Base-by-base conservation (phyloP, 2,113 vertebrate genomes). In the Cottus gobio region DNA sequence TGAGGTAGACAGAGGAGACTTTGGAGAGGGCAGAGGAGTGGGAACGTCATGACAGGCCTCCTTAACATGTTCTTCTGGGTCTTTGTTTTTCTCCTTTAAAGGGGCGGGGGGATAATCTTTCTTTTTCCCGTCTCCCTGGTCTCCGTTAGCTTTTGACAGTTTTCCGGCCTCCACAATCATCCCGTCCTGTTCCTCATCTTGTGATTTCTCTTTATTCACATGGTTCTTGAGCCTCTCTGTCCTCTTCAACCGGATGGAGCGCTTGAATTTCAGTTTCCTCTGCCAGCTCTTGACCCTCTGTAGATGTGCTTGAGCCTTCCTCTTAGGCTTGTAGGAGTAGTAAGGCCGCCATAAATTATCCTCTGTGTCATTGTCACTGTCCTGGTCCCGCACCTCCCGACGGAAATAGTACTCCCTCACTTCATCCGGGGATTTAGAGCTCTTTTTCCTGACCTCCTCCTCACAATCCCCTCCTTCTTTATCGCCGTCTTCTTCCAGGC, bases 281-380 rank as follows among this genome's bases (percentile, higher is more conserved):
- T 95, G 94, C 96, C 96, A 96, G 73, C 86, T 95, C 85, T 95
- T 96, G 8, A 94, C 87, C 80, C 93, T 95, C 79, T 95, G 95
- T 60, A 94, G 68, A 73, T 94, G 96, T 5, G 94, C 90, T 36
- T 93, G 92, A 1, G 93, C 79, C 85, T 97, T 96, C 57, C 95
- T 92, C 78, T 97, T 97, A 54, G 97, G 96, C 80, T 98, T 98
- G 90, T 97, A 98, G 15, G 95, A 96, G 86, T 97, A 97, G 80
- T 98, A 98, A 1, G 97, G 97, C 69, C 96, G 92, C 97, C 96
- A 97, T 28, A 97, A 93, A 70, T 97, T 95, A 81, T 98, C 97
- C 71, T 97, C 96, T 0, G 83, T 91, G 5, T 96, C 95, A 4
- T 95, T 93, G 64, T 96, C 95, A 0, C 96, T 96, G 0, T 95